Evolutionary conservation across 2,797 vertebrate species (phyloP).

Genomic region (Kryptolebias ocellatus): DNA sequence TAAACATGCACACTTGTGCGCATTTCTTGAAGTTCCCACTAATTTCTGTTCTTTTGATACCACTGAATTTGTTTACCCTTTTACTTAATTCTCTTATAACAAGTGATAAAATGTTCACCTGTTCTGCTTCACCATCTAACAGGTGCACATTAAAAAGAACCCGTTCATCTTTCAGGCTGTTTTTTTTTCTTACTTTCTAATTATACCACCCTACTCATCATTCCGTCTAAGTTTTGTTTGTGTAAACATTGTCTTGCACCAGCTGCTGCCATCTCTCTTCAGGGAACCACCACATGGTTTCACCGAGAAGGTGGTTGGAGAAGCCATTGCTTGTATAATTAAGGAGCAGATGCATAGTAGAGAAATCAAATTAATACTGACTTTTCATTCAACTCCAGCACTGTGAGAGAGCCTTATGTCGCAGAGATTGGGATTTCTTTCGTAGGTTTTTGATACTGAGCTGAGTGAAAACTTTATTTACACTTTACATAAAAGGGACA

Average conservation of each 20-base stretch:
- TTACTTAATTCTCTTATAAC: neutral
- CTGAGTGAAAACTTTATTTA: slow-evolving; percentile 12
- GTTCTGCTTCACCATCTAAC: slow-evolving; percentile 25
- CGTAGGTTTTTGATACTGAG: neutral
- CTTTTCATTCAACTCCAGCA: slow-evolving; percentile 26
- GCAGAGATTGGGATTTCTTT: slow-evolving; percentile 10
- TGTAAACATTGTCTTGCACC: slow-evolving; percentile 24
- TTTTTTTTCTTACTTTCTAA: slow-evolving; percentile 37
- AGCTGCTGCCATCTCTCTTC: slow-evolving; percentile 45
- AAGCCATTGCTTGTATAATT: slow-evolving; percentile 36
- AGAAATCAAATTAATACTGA: slow-evolving; percentile 25
- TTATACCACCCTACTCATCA: slow-evolving; percentile 41
- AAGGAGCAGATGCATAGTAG: slow-evolving; percentile 27
- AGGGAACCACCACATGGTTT: slow-evolving; percentile 29
- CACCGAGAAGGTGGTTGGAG: slow-evolving; percentile 30
- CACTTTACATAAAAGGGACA: neutral
- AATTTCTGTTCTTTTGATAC: slow-evolving; percentile 6
- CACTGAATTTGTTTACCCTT: slow-evolving; percentile 18
- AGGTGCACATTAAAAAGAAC: neutral
- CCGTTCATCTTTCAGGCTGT: slow-evolving; percentile 4
- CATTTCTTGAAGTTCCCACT: neutral
- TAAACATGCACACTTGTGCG: too few species aligned
- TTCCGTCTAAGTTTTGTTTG: slow-evolving; percentile 39
- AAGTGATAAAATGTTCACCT: neutral
- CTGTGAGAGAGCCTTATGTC: slow-evolving; percentile 40